Conservation (phyloP, 1,140 invertebrate genomes). For the Stenopsyche tienmushanensis region DNA sequence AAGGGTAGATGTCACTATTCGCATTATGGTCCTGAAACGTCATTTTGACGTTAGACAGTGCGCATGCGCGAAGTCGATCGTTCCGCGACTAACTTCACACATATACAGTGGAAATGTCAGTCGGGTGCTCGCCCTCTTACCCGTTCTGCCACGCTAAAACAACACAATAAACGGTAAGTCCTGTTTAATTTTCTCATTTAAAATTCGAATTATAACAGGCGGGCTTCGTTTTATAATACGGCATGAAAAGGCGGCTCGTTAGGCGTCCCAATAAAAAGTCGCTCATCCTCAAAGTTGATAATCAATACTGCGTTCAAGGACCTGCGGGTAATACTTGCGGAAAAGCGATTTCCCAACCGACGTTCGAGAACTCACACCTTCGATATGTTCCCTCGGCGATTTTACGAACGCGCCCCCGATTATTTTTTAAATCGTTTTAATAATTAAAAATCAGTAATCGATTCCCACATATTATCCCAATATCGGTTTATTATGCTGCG, state of each 20-base stretch:
- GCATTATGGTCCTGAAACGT: too few relatives aligned
- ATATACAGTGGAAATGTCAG: slow-evolving; percentile 34
- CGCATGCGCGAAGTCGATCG: slow-evolving; percentile 23
- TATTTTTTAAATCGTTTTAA: background rate
- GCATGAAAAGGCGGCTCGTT: background rate
- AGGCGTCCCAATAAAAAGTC: background rate
- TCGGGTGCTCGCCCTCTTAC: background rate
- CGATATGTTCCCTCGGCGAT: background rate
- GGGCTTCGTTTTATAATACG: background rate
- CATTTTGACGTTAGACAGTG: slow-evolving; percentile 15
- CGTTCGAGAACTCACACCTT: background rate
- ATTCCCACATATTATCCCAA: background rate
- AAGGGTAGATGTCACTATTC: background rate
- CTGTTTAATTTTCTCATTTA: background rate
- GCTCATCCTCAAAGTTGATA: background rate
- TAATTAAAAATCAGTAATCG: background rate
- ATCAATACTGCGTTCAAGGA: slow-evolving; percentile 20
- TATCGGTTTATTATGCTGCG: too few relatives aligned
- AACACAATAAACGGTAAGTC: too few relatives aligned
- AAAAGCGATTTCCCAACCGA: slow-evolving; percentile 4
- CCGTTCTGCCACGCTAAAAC: background rate
- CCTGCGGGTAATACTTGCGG: background rate
- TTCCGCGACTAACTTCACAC: slow-evolving; percentile 26
- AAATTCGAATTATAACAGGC: background rate
- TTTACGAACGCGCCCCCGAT: background rate